Evolutionary conservation across 23 tunicate genomes (phyloP), one percentile per base, ranked within the genome.

Genomic region (Phallusia fumigata): DNA sequence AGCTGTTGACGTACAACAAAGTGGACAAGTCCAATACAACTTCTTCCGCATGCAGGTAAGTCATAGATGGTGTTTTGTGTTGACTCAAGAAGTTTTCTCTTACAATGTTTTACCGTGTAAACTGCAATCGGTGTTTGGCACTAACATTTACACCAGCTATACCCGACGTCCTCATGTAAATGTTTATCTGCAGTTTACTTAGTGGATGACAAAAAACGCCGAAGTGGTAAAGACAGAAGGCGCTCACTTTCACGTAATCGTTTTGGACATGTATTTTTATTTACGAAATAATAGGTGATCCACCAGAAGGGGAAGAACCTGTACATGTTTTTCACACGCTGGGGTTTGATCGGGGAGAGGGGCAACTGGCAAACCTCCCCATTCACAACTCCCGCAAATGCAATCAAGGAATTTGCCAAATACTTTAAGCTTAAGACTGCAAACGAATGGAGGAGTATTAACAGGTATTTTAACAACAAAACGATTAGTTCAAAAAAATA

Each of bases 301-400:
- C 96, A 88, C 76, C 99, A 96, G 75, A 91, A 88, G 76, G 95
- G 95, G 30, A 95, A 87, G 36, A 77, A 90, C 82, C 90, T 90
- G 69, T 96, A 85, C 86, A 83, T 96, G 88, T 91, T 96, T 50
- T 96, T 96, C 89, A 96, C 93, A 34, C 90, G 99, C 0, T 90
- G 93, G 90, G 99, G 99, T 16, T 44, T 84, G 53, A 88, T 90
- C 18, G 99, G 99, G 18, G 96, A 96, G 76, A 47, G 87, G 76
- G 99, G 99, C 21, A 85, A 89, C 84, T 90, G 96, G 93, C 95
- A 96, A 52, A 96, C 95, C 31, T 90, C 99, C 32, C 99, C 99
- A 19, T 96, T 96, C 90, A 87, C 86, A 77, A 90, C 92, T 74
- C 90, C 99, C 0, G 80, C 86, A 0, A 88, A 91, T 74, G 99